A percentile compares a stretch with the other conserved stretches of the same genome.
Evolutionary conservation across 2,888 invertebrate species (phyloP).

Genomic region (Ryuthela nishihirai): DNA sequence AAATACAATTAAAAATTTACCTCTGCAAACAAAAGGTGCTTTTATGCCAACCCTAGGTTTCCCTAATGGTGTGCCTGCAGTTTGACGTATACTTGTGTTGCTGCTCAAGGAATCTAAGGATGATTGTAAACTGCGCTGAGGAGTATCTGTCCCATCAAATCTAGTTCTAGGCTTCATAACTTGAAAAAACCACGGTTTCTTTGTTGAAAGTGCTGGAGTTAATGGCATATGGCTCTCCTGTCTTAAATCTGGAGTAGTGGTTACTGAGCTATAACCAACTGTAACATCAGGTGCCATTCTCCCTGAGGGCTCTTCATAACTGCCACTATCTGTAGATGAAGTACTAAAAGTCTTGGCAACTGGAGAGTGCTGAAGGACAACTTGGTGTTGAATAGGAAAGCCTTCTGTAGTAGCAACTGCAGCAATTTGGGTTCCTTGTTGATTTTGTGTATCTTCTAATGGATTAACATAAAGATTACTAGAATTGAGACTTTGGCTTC

Average conservation of each 20-base stretch:
- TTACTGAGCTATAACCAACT: constrained; percentile 23
- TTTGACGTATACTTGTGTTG: constrained; percentile 22
- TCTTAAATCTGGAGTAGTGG: constrained; percentile 30
- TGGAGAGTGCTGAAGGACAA: constrained; percentile 23
- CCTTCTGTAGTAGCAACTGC: constrained; percentile 11
- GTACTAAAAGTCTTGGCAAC: constrained; percentile 24
- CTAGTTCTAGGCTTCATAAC: constrained; percentile 41
- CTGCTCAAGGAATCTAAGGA: constrained; percentile 31
- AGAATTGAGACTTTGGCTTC: constrained; percentile 9
- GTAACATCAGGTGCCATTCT: constrained; percentile 10
- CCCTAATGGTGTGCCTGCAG: constrained; percentile 26
- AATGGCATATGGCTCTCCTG: constrained; percentile 18
- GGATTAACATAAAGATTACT: constrained; percentile 37
- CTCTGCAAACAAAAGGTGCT: constrained; percentile 27
- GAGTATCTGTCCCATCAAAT: constrained; percentile 38
- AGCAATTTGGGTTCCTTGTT: not conserved
- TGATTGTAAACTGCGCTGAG: constrained; percentile 30
- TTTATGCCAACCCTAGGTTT: constrained; percentile 34
- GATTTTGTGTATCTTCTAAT: constrained; percentile 31
- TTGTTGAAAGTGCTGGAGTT: constrained; percentile 24
- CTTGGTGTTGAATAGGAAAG: constrained; percentile 22
- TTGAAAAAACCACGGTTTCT: constrained; percentile 41
- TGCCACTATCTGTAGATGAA: constrained; percentile 28
- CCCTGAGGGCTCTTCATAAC: constrained; percentile 30
- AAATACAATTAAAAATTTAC: no score